Base-by-base conservation (phyloP, 2,888 invertebrate species). In the Ormyrus pomaceus region DNA sequence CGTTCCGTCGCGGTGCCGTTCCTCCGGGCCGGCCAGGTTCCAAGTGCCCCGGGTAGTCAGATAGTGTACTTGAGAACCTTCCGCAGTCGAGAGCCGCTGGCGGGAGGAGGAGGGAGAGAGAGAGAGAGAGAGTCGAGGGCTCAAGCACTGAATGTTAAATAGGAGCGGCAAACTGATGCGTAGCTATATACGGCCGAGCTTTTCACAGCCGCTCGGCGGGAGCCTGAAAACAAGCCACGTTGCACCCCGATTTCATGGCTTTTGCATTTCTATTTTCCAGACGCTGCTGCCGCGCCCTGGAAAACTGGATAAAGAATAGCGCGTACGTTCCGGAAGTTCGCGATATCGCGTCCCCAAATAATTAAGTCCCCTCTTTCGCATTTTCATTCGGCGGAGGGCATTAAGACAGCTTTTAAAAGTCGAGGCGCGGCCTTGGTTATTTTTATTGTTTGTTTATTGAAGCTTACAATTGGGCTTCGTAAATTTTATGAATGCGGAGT, bases 121-220 rank as follows among this genome's bases (percentile, higher is more conserved):
- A 11, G 51, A 58, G 50, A 6, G 59, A 58, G 65, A 71, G 65
- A 58, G 56, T 59, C 46, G 50, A 79, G 66, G 55, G 66, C 55
- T 68, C 62, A 9, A 76, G 76, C 51, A 72, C 71, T 66, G 72
- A 76, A 76, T 76, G 70, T 56, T 76, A 79, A 79, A 71, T 75
- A 75, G 70, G 53, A 79, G 48, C 61, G 64, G 53, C 64, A 50
- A 75, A 71, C 74, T 79, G 70, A 79, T 75, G 79, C 64, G 58
- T 72, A 50, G 51, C 8, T 76, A 48, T 45, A 8, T 61, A 58
- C 69, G 19, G 64, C 34, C 55, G 58, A 79, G 74, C 74, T 75
- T 75, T 70, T 79, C 74, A 64, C 74, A 34, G 59, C 51, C 13
- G 50, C 66, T 71, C 59, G n/a, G n/a, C 10, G 11, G 51, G 64